Evolutionary conservation across 2,113 vertebrate genomes (phyloP), one percentile per base, ranked within the genome.

Genomic region (Butorides virescens): DNA sequence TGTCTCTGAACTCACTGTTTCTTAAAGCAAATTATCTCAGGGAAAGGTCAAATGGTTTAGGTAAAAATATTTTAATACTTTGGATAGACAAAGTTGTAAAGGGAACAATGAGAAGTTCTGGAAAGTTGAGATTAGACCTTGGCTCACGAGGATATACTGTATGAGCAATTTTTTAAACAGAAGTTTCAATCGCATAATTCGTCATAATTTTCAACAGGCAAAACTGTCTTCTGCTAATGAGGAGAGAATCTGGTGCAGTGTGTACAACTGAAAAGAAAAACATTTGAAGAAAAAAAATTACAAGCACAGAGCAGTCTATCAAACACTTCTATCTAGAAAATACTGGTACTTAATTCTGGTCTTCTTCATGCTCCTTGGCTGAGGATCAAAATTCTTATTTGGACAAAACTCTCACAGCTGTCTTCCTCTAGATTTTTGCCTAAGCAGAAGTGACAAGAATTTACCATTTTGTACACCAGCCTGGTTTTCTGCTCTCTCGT

Each of bases 331-430:
- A 76, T 95, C 87, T 79, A 88, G 91, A 97, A 97, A 97, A 95
- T 87, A 89, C 58, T 90, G 77, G 86, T 34, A 73, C 67, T 95
- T 96, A 96, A 96, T 96, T 97, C 95, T 95, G 89, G 87, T 93
- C 89, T 86, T 96, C 94, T 93, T 95, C 93, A 96, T 44, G 84
- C 89, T 97, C 93, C 74, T 96, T 96, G 96, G 91, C 92, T 95
- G 91, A 95, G 89, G 82, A 96, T 92, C 91, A 95, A 95, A 95
- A 96, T 92, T 94, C 77, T 91, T 94, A 79, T 90, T 95, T 96
- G 96, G 94, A 96, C 84, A 95, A 95, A 96, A 93, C 87, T 95
- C 80, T 87, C 87, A 87, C 94, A 95, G 96, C 91, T 95, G 92
- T 87, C 87, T 92, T 92, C 93, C 92, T 91, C 96, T 76, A 97